Percentiles rank a stretch among this genome's conserved stretches.
phyloP scores from a whole-genome alignment of 2,888 invertebrate species.

The Heteropelma amictum region DNA sequence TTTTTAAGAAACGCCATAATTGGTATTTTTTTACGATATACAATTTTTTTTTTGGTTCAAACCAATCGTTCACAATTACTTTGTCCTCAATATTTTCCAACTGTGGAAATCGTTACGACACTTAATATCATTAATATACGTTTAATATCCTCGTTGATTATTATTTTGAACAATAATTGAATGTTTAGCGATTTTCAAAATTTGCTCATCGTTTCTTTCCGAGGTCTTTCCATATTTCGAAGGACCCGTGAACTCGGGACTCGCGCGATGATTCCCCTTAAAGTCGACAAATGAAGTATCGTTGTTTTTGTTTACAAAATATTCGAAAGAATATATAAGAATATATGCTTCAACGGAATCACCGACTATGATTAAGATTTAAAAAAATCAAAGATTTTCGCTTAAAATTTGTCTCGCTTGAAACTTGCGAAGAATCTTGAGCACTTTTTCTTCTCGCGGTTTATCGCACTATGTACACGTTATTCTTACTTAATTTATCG shows the following conservation, averaged over 20 bases:
- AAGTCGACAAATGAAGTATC: background rate
- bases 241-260: background rate
- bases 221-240: background rate
- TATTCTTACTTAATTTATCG: background rate
- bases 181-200: background rate
- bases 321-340: too few species aligned
- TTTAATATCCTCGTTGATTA: background rate
- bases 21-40: background rate
- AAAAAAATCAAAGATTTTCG: background rate
- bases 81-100: constrained; percentile 6
- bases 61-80: constrained; percentile 2
- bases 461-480: constrained; percentile 16
- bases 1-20: too few species aligned
- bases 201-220: background rate
- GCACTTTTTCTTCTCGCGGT: background rate
- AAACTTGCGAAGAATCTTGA: background rate
- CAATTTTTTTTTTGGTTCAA: background rate
- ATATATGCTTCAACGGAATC: too few species aligned
- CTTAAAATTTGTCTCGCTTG: background rate
- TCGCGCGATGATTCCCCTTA: background rate
- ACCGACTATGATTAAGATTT: too few species aligned
- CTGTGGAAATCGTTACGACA: background rate
- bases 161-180: constrained; percentile 4
- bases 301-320: background rate
- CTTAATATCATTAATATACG: background rate